phyloP scores from a whole-genome alignment of 2,888 invertebrate species.

The Tenodera sinensis region DNA sequence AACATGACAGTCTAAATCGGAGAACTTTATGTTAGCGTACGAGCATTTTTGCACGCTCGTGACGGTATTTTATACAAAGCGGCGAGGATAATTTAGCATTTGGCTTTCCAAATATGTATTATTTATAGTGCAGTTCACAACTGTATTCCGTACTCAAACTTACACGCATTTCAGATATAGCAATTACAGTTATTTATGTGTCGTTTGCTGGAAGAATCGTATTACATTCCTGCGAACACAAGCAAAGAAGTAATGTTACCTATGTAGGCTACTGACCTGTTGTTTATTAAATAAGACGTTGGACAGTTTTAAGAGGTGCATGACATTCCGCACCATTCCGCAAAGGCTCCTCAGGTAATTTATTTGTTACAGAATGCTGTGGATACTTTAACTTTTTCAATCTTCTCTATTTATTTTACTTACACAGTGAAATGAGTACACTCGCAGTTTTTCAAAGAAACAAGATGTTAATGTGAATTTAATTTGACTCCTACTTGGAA shows the following conservation, averaged over 20 bases:
- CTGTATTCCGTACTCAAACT: too few relatives aligned
- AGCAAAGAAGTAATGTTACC: too few relatives aligned
- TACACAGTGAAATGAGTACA: neutral
- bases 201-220: neutral
- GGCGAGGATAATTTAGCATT: neutral
- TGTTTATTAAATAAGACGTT: neutral
- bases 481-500: neutral
- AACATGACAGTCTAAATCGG: too few relatives aligned
- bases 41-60: too few relatives aligned
- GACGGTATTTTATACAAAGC: neutral
- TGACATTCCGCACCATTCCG: neutral
- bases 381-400: neutral
- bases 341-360: neutral
- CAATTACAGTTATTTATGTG: neutral
- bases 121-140: neutral
- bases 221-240: neutral
- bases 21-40: too few relatives aligned
- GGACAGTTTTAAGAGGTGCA: neutral
- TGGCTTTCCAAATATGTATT: neutral
- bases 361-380: neutral
- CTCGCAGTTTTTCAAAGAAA: neutral
- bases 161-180: too few relatives aligned
- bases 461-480: neutral
- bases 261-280: neutral
- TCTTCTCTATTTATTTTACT: neutral